phyloP scores from a whole-genome alignment of 2,113 vertebrate species.

The Anhinga anhinga region DNA sequence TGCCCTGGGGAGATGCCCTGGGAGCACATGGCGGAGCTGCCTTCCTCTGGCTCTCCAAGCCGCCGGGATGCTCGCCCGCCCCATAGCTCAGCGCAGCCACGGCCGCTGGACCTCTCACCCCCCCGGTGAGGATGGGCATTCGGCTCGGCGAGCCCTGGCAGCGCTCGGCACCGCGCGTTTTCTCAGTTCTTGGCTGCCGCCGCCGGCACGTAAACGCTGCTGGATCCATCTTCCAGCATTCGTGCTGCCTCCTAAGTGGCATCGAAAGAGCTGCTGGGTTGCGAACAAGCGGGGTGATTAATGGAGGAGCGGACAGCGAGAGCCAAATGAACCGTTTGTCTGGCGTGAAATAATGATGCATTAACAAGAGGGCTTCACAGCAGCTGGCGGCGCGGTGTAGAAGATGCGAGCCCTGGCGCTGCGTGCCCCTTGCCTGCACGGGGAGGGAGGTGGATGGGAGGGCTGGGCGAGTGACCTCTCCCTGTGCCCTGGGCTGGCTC shows the following conservation, averaged over 20 bases:
- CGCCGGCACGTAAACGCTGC: not conserved
- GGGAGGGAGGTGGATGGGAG: not conserved
- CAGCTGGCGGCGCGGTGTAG: not conserved
- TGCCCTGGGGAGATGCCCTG: not conserved
- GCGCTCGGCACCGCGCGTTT: rapidly evolving
- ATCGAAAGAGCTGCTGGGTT: not conserved
- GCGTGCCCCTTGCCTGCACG: not conserved
- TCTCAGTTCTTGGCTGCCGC: not conserved
- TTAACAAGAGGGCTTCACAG: not conserved
- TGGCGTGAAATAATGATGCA: not conserved
- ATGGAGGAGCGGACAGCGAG: not conserved
- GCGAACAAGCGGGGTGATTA: not conserved
- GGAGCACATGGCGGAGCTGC: not conserved
- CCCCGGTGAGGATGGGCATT: rapidly evolving
- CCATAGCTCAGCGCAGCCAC: rapidly evolving
- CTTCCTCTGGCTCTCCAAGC: rapidly evolving
- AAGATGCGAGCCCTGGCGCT: not conserved
- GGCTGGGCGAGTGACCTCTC: not conserved
- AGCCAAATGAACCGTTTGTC: not conserved
- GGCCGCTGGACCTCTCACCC: rapidly evolving
- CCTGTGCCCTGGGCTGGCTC: not conserved
- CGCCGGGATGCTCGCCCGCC: rapidly evolving
- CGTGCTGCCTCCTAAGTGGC: not conserved
- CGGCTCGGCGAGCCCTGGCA: not conserved
- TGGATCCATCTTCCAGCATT: not conserved